Conservation (phyloP, 2,113 vertebrate genomes). For the Mungos mungo region DNA sequence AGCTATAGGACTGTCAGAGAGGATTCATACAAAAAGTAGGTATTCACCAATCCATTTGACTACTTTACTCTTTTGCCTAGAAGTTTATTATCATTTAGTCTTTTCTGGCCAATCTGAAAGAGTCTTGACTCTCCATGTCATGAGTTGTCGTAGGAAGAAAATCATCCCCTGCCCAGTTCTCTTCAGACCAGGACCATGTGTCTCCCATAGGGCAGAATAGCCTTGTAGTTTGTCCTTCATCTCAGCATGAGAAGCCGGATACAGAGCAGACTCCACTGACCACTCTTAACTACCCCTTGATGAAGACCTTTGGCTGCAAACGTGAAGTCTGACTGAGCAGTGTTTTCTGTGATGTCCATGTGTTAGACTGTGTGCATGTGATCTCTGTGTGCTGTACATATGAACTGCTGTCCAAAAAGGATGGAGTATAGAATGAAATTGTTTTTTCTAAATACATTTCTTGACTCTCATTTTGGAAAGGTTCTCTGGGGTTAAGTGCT, state of each 20-base stretch:
- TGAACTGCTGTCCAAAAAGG: background rate
- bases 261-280: background rate
- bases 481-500: background rate
- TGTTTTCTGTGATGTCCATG: background rate
- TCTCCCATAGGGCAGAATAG: background rate
- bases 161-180: background rate
- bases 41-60: background rate
- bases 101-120: background rate
- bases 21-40: background rate
- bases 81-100: background rate
- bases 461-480: constrained; percentile 8
- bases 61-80: constrained; percentile 11
- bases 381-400: background rate
- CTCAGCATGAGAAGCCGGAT: background rate
- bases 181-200: background rate
- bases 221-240: background rate
- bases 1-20: background rate
- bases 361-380: background rate
- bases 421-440: background rate
- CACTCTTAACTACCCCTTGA: background rate
- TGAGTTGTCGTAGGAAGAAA: background rate
- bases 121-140: background rate
- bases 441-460: background rate
- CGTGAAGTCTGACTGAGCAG: background rate
- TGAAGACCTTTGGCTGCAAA: constrained; percentile 2